Percentiles rank a stretch among this genome's conserved stretches.
Evolutionary conservation across 1,140 invertebrate species (phyloP).

Genomic region (Pteromalus puparum): DNA sequence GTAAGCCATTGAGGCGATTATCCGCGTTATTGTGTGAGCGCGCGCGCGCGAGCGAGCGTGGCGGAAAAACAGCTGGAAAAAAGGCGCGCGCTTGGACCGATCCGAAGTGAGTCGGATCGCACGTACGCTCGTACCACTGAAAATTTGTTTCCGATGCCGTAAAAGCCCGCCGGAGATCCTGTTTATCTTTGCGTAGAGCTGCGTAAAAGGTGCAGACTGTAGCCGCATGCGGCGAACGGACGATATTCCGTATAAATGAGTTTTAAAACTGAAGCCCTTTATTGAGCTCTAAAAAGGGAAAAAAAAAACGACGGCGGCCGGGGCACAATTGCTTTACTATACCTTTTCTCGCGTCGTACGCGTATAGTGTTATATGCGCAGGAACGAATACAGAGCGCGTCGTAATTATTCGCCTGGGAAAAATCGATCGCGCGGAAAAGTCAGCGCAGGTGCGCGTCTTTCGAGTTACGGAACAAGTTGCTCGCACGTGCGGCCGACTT

Average conservation of each 20-base stretch:
- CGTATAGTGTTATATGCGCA: too few species aligned
- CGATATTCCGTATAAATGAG: too few species aligned
- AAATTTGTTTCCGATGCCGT: conserved; percentile 20
- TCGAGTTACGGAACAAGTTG: neutral
- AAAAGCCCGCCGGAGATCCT: neutral
- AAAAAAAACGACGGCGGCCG: neutral
- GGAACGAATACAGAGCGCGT: too few species aligned
- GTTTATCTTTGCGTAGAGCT: neutral
- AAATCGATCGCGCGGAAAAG: too few species aligned
- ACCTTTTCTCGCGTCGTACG: too few species aligned
- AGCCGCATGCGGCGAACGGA: too few species aligned
- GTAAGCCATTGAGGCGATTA: conserved; percentile 33
- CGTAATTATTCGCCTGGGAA: too few species aligned
- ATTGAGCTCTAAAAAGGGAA: neutral
- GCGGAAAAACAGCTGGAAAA: neutral
- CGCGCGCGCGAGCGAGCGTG: neutral
- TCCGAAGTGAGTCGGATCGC: conserved; percentile 21
- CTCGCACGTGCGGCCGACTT: neutral
- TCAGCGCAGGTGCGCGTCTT: neutral
- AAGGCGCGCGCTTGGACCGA: neutral
- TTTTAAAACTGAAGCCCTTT: neutral
- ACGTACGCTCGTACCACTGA: conserved; percentile 50
- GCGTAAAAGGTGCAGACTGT: too few species aligned
- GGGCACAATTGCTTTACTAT: too few species aligned
- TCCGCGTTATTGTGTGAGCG: conserved; percentile 25